These are phyloP conservation scores for Sebastes miniatus DNA, from an alignment of 2,797 vertebrate genomes.

Conservation along the genomic window DNA sequence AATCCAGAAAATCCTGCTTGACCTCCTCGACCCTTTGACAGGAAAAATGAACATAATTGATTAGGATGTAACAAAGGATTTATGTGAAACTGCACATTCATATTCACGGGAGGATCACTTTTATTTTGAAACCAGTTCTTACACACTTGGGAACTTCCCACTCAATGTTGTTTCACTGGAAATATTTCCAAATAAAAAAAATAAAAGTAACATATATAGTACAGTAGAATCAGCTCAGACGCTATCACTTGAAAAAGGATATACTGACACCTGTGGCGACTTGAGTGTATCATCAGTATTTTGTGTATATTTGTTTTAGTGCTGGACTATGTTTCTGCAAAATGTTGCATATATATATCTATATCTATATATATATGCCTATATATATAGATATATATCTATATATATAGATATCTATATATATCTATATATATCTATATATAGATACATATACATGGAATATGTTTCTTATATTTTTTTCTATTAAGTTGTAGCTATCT, in stretches of 20 bases:
- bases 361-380: no score
- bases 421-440: no score
- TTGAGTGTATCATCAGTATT: neutral
- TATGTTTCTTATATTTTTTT: neutral
- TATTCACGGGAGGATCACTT: no score
- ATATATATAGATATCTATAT: no score
- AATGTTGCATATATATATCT: neutral
- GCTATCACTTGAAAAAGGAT: neutral
- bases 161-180: neutral
- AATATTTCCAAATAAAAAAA: neutral
- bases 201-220: neutral
- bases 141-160: no score
- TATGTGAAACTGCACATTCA: no score
- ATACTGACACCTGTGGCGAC: no score
- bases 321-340: neutral
- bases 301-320: neutral
- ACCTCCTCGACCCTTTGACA: slow-evolving; percentile 76
- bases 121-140: no score
- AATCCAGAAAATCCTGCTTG: slow-evolving; percentile 76
- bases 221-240: neutral
- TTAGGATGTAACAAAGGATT: neutral
- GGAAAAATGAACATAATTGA: neutral
- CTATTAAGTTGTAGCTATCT: neutral
- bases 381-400: no score
- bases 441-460: neutral